phyloP scores from a whole-genome alignment of 2,888 invertebrate genomes.

The Scrobipalpa atriplicella region DNA sequence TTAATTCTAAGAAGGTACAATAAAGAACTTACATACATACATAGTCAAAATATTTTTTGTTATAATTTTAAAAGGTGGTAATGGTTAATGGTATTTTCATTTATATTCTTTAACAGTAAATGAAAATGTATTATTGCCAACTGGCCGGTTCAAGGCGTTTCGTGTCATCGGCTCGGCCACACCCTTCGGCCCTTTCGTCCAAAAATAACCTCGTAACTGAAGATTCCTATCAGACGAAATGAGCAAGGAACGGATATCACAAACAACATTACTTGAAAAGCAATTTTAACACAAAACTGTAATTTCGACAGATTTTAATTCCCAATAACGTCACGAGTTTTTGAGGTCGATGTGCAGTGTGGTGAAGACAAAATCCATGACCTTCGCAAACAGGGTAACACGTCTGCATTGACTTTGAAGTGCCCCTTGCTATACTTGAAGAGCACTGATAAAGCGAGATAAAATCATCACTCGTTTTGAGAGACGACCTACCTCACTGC shows the following conservation, averaged over 20 bases:
- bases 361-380: neutral
- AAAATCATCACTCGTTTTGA: neutral
- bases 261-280: neutral
- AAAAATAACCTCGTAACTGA: too few species aligned
- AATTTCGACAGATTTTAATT: neutral
- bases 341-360: neutral
- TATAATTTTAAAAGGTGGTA: too few species aligned
- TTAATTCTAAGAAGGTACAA: too few species aligned
- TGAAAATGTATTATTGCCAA: too few species aligned
- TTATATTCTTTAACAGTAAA: too few species aligned
- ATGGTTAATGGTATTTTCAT: too few species aligned
- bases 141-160: too few species aligned
- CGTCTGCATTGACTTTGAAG: neutral
- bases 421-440: neutral
- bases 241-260: neutral
- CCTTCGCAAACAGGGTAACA: conserved; percentile 1
- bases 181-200: too few species aligned
- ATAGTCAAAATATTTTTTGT: too few species aligned
- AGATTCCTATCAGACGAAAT: neutral
- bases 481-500: conserved; percentile 25
- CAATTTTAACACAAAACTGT: neutral
- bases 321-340: neutral
- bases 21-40: too few species aligned
- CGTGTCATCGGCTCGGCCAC: too few species aligned
- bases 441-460: neutral